Evolutionary conservation across 2,888 invertebrate species (phyloP), one percentile per base, ranked within the genome.

Genomic region (Microctonus brassicae): DNA sequence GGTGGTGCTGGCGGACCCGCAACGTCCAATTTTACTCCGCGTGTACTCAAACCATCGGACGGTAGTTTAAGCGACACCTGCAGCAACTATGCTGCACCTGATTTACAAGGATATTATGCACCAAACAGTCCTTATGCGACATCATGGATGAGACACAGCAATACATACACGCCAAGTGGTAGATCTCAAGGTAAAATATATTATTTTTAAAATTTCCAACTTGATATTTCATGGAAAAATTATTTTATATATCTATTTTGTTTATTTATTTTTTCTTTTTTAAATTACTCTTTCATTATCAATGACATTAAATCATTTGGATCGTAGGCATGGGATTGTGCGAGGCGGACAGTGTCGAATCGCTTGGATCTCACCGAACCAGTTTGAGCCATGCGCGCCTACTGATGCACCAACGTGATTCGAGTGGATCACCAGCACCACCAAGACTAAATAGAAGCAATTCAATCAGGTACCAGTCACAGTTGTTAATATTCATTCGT

Each of bases 281-380:
- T 29, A n/a, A n/a, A n/a, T n/a, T n/a, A n/a, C n/a, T 29, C 7
- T 29, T 29, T 7, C 29, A 29, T 5, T 29, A 5, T 29, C 29
- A 42, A 62, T 33, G 34, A 10, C 17, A 22, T 6, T 36, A 60
- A 39, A 61, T 64, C 24, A 58, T 29, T 62, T 52, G 62, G 26
- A 52, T 69, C 77, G 52, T 69, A 86, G 86, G 86, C 22, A 85
- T 86, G 86, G 86, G 86, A 24, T 90, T 96, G 76, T 95, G 96
- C 62, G 97, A 97, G 86, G 96, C 97, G 70, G 97, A 97, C 88
- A 95, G 96, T 82, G 92, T 97, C 88, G 94, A 94, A 88, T 94
- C 95, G 83, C 92, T 94, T 77, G 90, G 91, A 72, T 90, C 90
- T 13, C 94, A 94, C 82, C 91, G 95, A 77, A 91, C 92, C 62